Conservation (phyloP, 1,140 invertebrate species). For the Cydia fagiglandana region DNA sequence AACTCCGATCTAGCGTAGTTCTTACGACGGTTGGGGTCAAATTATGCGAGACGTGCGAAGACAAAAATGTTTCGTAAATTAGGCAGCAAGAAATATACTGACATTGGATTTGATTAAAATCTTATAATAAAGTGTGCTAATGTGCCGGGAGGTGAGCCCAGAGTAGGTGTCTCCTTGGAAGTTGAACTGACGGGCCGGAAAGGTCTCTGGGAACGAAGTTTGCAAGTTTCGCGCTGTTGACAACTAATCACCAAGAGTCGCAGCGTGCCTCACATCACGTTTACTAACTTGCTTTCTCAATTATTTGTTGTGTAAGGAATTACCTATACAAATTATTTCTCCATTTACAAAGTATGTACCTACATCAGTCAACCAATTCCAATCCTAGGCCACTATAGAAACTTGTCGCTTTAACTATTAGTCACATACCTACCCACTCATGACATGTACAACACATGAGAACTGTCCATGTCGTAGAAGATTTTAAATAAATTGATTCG, state of each 20-base stretch:
- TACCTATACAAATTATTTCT: not conserved
- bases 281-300: not conserved
- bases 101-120: slow-evolving; percentile 1
- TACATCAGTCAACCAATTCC: no score
- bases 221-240: not conserved
- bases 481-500: no score
- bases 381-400: no score
- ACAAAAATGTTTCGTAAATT: no score
- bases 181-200: not conserved
- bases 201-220: slow-evolving; percentile 3
- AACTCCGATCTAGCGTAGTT: no score
- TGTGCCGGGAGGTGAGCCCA: not conserved
- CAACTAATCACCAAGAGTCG: slow-evolving; percentile 18
- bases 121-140: not conserved
- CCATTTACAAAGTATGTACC: not conserved
- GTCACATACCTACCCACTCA: no score
- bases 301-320: not conserved
- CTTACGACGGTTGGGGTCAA: no score
- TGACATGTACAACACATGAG: no score
- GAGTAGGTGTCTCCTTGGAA: slow-evolving; percentile 1
- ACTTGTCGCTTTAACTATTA: no score
- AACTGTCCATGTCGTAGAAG: no score
- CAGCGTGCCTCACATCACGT: not conserved
- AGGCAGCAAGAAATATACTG: no score
- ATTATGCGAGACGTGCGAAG: no score